Percentiles rank a stretch among this genome's conserved stretches.
Evolutionary conservation across 2,113 vertebrate species (phyloP).

Genomic region (Nyctereutes procyonoides): DNA sequence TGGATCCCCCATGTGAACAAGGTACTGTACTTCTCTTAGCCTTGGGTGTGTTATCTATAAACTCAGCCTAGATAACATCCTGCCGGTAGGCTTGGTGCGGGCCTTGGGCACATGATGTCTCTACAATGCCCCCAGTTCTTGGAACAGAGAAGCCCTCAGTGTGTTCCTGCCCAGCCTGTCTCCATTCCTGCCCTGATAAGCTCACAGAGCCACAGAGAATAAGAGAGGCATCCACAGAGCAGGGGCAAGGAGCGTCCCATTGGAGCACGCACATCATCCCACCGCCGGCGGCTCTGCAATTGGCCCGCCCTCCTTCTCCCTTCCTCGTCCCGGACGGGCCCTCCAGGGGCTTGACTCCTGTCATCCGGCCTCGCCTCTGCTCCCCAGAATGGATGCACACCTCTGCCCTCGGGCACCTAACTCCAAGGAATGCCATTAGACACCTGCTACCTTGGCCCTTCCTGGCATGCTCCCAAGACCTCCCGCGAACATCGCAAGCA

Average conservation of each 20-base stretch:
- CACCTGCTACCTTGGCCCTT: not conserved
- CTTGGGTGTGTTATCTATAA: not conserved
- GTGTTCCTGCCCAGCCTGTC: not conserved
- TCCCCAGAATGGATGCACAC: not conserved
- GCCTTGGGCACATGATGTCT: not conserved
- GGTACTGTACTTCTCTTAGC: not conserved
- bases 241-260: not conserved
- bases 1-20: not conserved
- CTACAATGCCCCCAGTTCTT: not conserved
- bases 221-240: not conserved
- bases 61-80: not conserved
- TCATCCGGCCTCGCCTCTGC: not conserved
- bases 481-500: not conserved
- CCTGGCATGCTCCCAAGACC: not conserved
- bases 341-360: not conserved
- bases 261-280: not conserved
- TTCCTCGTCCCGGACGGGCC: not conserved
- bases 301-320: not conserved
- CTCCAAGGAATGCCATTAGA: not conserved
- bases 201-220: not conserved
- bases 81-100: not conserved
- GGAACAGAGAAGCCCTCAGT: not conserved
- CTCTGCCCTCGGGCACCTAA: not conserved
- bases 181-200: not conserved
- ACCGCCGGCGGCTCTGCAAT: not conserved